phyloP scores from a whole-genome alignment of 2,888 invertebrate genomes.

The Erebia ligea region DNA sequence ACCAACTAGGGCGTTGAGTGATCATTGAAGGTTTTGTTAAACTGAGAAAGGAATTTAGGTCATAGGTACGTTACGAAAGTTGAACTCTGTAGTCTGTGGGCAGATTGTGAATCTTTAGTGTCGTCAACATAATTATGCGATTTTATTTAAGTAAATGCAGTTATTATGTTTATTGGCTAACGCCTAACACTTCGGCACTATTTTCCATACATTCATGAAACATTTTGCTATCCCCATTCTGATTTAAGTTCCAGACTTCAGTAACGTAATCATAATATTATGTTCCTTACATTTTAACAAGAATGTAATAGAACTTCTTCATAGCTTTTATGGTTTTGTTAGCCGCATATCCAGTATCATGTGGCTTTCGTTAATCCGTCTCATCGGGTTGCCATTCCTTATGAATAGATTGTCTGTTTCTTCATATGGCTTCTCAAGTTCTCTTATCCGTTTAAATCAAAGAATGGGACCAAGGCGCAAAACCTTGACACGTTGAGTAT shows the following conservation, averaged over 20 bases:
- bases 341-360: constrained; percentile 25
- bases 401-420: constrained; percentile 30
- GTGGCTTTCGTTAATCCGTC: constrained; percentile 32
- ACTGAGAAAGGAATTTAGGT: constrained; percentile 1
- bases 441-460: constrained; percentile 33
- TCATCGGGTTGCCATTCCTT: constrained; percentile 26
- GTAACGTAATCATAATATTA: background rate
- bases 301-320: background rate
- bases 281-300: background rate
- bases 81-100: background rate
- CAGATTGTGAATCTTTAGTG: background rate
- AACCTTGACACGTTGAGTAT: constrained; percentile 36
- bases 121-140: background rate
- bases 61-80: background rate
- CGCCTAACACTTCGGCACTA: background rate
- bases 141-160: background rate
- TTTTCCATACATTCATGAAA: background rate
- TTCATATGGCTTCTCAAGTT: constrained; percentile 32
- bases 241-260: background rate
- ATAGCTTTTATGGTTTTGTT: constrained; percentile 4
- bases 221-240: background rate
- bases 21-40: background rate
- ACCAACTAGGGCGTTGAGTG: background rate
- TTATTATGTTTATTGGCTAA: background rate
- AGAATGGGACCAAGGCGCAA: constrained; percentile 35